A percentile compares a stretch with the other conserved stretches of the same genome.
Evolutionary conservation across 2,888 invertebrate genomes (phyloP).

Genomic region (Hipparchia semele): DNA sequence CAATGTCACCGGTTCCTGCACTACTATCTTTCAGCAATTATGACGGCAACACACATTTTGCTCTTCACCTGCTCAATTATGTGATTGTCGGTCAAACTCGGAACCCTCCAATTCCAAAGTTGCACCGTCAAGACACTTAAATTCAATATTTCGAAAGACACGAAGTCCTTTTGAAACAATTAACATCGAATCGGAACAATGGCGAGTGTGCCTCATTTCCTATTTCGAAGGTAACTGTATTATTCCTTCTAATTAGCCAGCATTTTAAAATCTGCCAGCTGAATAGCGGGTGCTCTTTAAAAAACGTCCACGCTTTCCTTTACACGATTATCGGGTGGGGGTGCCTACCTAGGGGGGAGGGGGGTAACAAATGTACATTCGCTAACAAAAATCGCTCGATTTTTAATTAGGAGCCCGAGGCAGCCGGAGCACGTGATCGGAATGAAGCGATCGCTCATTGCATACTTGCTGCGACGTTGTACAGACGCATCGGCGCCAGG

Average conservation of each 20-base stretch:
- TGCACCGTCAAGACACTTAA: neutral
- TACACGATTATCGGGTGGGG: conserved; percentile 50
- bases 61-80: no score
- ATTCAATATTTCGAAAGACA: conserved; percentile 13
- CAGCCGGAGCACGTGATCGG: conserved; percentile 68
- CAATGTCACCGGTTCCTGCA: no score
- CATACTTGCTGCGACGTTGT: conserved; percentile 51
- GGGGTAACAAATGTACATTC: conserved; percentile 63
- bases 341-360: conserved; percentile 20
- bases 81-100: no score
- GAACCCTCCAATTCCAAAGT: neutral
- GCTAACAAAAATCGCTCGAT: conserved; percentile 79
- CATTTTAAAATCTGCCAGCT: conserved; percentile 50
- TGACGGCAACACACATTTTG: no score
- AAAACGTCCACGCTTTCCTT: conserved; percentile 50
- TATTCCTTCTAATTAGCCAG: conserved; percentile 49
- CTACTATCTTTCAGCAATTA: no score
- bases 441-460: conserved; percentile 68
- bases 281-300: conserved; percentile 46
- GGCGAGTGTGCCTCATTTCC: conserved; percentile 34
- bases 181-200: conserved; percentile 31
- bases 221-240: conserved; percentile 43
- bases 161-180: conserved; percentile 1
- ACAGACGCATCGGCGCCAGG: conserved; percentile 52
- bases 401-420: conserved; percentile 75